Evolutionary conservation across 2,888 invertebrate species (phyloP).

Genomic region (Andrena camellia): DNA sequence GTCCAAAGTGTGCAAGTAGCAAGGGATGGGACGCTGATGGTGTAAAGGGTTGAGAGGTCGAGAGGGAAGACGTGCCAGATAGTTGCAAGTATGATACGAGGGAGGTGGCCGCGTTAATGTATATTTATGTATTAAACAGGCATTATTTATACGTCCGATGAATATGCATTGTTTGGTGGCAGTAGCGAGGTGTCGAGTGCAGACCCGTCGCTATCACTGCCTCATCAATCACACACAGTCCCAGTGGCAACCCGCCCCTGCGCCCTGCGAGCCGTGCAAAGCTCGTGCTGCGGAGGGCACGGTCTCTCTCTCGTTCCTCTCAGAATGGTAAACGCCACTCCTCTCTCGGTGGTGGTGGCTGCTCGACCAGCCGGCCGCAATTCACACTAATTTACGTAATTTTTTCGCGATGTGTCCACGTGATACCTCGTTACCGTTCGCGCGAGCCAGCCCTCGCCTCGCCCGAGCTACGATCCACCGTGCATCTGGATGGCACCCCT

Average conservation of each 20-base stretch:
- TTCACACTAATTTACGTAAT: constrained; percentile 83
- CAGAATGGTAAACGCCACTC: constrained; percentile 54
- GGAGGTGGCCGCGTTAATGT: constrained; percentile 74
- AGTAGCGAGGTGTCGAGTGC: constrained; percentile 84
- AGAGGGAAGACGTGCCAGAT: constrained; percentile 27
- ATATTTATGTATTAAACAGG: constrained; percentile 85
- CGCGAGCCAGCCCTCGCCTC: constrained; percentile 18
- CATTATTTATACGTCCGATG: constrained; percentile 84
- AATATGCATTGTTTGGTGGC: constrained; percentile 84
- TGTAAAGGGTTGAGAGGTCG: constrained; percentile 6
- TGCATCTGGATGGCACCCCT: background rate
- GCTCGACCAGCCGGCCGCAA: constrained; percentile 72
- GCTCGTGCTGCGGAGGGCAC: constrained; percentile 45
- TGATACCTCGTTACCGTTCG: constrained; percentile 68
- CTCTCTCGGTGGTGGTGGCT: constrained; percentile 17
- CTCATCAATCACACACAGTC: constrained; percentile 84
- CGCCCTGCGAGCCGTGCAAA: constrained; percentile 32
- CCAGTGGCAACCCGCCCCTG: constrained; percentile 68
- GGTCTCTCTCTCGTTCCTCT: constrained; percentile 51
- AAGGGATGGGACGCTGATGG: background rate
- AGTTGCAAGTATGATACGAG: constrained; percentile 37
- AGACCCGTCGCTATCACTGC: constrained; percentile 85
- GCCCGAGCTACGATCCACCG: background rate
- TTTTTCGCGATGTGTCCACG: constrained; percentile 75
- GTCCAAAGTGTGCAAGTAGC: background rate